Conservation (phyloP, 2,888 invertebrate genomes). For the Leptinotarsa peninsularis region DNA sequence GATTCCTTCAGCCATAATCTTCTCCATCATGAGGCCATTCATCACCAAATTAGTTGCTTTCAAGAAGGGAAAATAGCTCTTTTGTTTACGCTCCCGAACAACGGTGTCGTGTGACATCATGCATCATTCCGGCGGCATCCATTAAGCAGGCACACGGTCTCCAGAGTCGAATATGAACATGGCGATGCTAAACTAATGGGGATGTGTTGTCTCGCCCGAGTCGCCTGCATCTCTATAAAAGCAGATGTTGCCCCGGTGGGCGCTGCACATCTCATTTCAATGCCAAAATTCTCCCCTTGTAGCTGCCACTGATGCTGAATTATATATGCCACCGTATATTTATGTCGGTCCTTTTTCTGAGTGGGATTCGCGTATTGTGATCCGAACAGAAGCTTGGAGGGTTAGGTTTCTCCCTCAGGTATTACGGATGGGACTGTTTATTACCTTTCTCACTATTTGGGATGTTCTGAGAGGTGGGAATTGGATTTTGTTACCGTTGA, state of each 20-base stretch:
- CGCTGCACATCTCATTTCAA: constrained; percentile 60
- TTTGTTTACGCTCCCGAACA: constrained; percentile 33
- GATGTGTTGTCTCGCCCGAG: constrained; percentile 58
- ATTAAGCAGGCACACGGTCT: constrained; percentile 57
- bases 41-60: constrained; percentile 35
- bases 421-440: constrained; percentile 36
- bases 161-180: constrained; percentile 59
- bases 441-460: constrained; percentile 11
- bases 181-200: constrained; percentile 63
- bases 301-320: constrained; percentile 55
- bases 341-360: constrained; percentile 59
- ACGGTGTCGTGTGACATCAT: constrained; percentile 49
- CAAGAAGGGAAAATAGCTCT: constrained; percentile 37
- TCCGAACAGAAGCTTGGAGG: constrained; percentile 50
- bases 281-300: constrained; percentile 54
- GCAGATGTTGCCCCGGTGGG: constrained; percentile 62
- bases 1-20: background rate
- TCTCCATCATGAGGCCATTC: constrained; percentile 21
- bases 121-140: constrained; percentile 48
- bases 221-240: constrained; percentile 61
- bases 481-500: background rate
- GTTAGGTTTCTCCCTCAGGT: constrained; percentile 49
- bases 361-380: constrained; percentile 45
- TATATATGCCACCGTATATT: constrained; percentile 61
- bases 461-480: constrained; percentile 9